phyloP scores from a whole-genome alignment of 2,888 invertebrate genomes.

The Eupithecia tripunctaria region DNA sequence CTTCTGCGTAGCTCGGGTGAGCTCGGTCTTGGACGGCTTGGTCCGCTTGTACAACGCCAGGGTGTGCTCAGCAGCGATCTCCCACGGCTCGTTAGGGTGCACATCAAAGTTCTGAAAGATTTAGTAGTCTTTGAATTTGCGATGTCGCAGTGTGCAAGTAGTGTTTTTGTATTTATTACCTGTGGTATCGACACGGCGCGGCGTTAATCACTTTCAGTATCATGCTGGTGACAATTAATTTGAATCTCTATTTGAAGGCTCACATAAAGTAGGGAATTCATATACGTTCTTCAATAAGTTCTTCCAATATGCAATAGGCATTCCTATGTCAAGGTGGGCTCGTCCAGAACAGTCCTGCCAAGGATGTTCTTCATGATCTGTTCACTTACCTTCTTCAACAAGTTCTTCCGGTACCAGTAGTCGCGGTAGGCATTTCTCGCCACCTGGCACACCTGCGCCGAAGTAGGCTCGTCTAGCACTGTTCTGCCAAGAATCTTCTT shows the following conservation, averaged over 20 bases:
- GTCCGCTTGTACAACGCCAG: slow-evolving; percentile 72
- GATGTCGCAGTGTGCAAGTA: too few species aligned
- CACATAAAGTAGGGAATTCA: not conserved
- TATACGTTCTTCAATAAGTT: slow-evolving; percentile 63
- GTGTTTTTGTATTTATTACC: too few species aligned
- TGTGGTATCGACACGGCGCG: too few species aligned
- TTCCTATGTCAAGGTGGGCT: slow-evolving; percentile 68
- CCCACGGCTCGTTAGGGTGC: slow-evolving; percentile 69
- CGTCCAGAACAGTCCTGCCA: slow-evolving; percentile 56
- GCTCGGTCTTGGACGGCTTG: slow-evolving; percentile 67
- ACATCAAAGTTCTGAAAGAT: slow-evolving; percentile 55
- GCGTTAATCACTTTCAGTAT: too few species aligned
- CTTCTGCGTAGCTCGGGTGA: slow-evolving; percentile 66
- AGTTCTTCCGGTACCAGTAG: slow-evolving; percentile 73
- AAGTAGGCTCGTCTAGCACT: slow-evolving; percentile 65
- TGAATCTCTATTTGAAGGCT: too few species aligned
- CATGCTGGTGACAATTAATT: too few species aligned
- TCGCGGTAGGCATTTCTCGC: slow-evolving; percentile 73
- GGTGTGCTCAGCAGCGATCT: slow-evolving; percentile 71
- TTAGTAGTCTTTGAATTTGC: too few species aligned
- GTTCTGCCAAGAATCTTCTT: slow-evolving; percentile 61
- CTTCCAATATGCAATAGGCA: slow-evolving; percentile 72
- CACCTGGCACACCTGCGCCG: slow-evolving; percentile 69
- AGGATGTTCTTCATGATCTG: slow-evolving; percentile 67
- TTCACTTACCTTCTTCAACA: slow-evolving; percentile 61